phyloP scores from a whole-genome alignment of 2,888 invertebrate genomes.

The Drosophila affinis region DNA sequence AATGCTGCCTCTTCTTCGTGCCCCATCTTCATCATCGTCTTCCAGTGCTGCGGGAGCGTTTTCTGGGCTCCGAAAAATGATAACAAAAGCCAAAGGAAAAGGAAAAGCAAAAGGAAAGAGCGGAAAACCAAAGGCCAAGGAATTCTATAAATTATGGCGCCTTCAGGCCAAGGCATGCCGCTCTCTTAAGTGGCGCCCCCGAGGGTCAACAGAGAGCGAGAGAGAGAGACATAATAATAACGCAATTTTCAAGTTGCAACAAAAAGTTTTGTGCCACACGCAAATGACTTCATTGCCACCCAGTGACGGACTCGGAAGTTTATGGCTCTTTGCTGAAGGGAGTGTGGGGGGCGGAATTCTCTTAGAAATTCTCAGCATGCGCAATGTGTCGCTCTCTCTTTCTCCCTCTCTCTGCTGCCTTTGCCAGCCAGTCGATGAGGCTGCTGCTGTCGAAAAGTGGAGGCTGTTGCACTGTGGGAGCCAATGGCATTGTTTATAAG shows the following conservation, averaged over 20 bases:
- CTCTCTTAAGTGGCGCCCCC: constrained; percentile 55
- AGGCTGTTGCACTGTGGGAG: constrained; percentile 45
- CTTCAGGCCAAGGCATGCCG: constrained; percentile 8
- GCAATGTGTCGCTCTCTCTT: constrained; percentile 49
- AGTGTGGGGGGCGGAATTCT: constrained; percentile 13
- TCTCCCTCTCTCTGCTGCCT: constrained; percentile 17
- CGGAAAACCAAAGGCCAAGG: constrained; percentile 35
- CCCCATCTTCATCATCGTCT: constrained; percentile 22
- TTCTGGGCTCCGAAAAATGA: constrained; percentile 27
- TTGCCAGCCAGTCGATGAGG: background rate
- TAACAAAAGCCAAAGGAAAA: constrained; percentile 9
- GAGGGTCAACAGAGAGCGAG: constrained; percentile 24
- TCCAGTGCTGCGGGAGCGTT: constrained; percentile 44
- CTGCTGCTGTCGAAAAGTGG: constrained; percentile 17
- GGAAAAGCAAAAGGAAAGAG: constrained; percentile 40
- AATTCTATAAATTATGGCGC: constrained; percentile 40
- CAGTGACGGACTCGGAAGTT: constrained; percentile 31
- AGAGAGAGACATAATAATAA: constrained; percentile 56
- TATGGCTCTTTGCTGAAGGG: constrained; percentile 56
- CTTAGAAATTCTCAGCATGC: constrained; percentile 57
- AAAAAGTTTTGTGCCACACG: constrained; percentile 41
- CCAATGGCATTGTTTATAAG: constrained; percentile 12
- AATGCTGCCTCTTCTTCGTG: constrained; percentile 27
- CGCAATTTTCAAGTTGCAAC: constrained; percentile 63
- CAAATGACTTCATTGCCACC: constrained; percentile 63